Percentiles rank a stretch among this genome's conserved stretches.
Conservation (phyloP, 2,888 invertebrate genomes). For the Lasioglossum lativentre region DNA sequence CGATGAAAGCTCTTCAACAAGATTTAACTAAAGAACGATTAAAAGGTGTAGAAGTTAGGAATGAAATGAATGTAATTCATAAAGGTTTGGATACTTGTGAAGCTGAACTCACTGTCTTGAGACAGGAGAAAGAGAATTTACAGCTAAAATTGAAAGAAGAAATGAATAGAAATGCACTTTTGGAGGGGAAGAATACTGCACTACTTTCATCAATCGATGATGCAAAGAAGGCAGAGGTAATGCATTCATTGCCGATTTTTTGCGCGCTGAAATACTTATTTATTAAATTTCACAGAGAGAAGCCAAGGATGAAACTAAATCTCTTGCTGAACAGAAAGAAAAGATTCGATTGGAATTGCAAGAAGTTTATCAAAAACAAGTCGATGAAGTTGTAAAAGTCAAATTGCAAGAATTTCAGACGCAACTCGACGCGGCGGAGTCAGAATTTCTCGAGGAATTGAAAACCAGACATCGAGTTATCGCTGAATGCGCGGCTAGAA, state of each 20-base stretch:
- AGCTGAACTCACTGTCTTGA: constrained; percentile 83
- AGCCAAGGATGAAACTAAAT: constrained; percentile 82
- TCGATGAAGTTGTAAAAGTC: constrained; percentile 91
- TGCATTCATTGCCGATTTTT: background rate
- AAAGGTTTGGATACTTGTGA: constrained; percentile 83
- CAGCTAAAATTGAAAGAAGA: constrained; percentile 86
- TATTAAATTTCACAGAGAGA: constrained; percentile 80
- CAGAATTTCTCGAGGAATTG: constrained; percentile 88
- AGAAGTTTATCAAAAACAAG: constrained; percentile 92
- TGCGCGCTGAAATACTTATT: constrained; percentile 2
- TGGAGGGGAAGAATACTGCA: constrained; percentile 87
- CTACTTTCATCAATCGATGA: constrained; percentile 86
- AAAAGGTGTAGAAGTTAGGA: constrained; percentile 78
- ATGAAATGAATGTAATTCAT: constrained; percentile 81
- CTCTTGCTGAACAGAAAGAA: constrained; percentile 86
- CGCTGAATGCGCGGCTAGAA: constrained; percentile 90
- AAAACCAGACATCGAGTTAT: constrained; percentile 88
- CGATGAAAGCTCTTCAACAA: constrained; percentile 77
- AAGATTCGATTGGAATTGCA: constrained; percentile 89
- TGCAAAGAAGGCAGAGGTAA: constrained; percentile 85
- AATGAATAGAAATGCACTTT: constrained; percentile 83
- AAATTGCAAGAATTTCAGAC: constrained; percentile 92
- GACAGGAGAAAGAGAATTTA: constrained; percentile 85
- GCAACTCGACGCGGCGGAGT: constrained; percentile 90
- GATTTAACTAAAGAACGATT: constrained; percentile 81